Base-by-base conservation (phyloP, 2,888 invertebrate species). In the Eretmocerus hayati region DNA sequence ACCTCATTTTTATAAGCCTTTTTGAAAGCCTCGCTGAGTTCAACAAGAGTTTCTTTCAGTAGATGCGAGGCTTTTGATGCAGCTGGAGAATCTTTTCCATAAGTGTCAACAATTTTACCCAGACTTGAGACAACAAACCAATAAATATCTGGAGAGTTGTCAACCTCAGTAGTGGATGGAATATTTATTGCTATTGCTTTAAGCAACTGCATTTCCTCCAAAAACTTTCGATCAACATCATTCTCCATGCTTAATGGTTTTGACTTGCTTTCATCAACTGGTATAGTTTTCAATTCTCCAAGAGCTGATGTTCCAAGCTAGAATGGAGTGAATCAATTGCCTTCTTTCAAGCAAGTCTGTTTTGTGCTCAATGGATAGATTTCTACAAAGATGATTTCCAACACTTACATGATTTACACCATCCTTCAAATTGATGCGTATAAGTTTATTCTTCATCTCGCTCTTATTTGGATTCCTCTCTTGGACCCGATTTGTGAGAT, bases 81-180 rank as follows among this genome's bases (percentile, higher is more conserved):
- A 60, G 79, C 77, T 9, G 77, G 72, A 1, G 86, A 83, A 62
- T 81, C 79, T 40, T 77, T 76, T 5, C 84, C 84, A 64, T 86
- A 79, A 46, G 74, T 72, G 62, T 85, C 82, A 15, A 79, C 74
- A 18, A 87, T 67, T 9, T 80, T 74, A 60, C 81, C 81, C 19
- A 87, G 73, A 9, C 80, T 77, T 35, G 75, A 72, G 56, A 84
- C 73, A 51, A 81, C 78, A 58, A 87, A 75, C 81, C 83, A 81
- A 65, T 77, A 83, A 58, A 83, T 75, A 65, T 84, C 83, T 41
- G 83, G 75, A 41, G 77, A 69, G 47, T 77, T 75, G 62, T 84
- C 81, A 40, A 75, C 68, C 40, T 68, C 67, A 6, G 79, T 64
- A 1, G 65, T 73, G 35, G 77, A 77, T 46, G 71, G 60, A 59